Conservation (phyloP, 2,888 invertebrate species). For the Hydraecia micacea region DNA sequence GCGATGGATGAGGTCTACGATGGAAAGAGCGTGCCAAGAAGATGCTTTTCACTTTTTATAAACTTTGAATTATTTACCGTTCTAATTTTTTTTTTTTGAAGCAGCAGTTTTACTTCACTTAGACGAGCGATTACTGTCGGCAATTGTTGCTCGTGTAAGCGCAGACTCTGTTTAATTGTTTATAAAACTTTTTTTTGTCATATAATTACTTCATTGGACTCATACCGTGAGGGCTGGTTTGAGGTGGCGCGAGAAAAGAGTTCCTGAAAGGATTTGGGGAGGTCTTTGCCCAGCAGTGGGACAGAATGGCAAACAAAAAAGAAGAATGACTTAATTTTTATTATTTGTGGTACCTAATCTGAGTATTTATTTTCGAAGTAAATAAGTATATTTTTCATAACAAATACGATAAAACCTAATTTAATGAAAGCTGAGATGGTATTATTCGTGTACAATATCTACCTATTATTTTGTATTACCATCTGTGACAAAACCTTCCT, state of each 20-base stretch:
- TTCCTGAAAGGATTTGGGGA: too few species aligned
- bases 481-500: conserved; percentile 8
- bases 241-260: too few species aligned
- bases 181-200: neutral
- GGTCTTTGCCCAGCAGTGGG: too few species aligned
- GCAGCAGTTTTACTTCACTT: neutral
- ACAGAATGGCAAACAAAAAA: too few species aligned
- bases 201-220: neutral
- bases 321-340: neutral
- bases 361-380: neutral
- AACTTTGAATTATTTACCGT: neutral
- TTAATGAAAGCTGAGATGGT: conserved; percentile 1
- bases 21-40: neutral
- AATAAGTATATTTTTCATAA: neutral
- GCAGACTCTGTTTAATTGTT: neutral
- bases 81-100: neutral
- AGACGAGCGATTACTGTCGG: neutral
- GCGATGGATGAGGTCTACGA: neutral
- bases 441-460: conserved; percentile 17
- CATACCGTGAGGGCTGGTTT: too few species aligned
- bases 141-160: neutral
- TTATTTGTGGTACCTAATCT: neutral
- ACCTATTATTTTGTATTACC: conserved; percentile 28
- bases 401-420: conserved; percentile 10
- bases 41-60: neutral